These are phyloP conservation scores for Eutolmus rufibarbis DNA, from an alignment of 2,888 invertebrate genomes.

Conservation along the genomic window DNA sequence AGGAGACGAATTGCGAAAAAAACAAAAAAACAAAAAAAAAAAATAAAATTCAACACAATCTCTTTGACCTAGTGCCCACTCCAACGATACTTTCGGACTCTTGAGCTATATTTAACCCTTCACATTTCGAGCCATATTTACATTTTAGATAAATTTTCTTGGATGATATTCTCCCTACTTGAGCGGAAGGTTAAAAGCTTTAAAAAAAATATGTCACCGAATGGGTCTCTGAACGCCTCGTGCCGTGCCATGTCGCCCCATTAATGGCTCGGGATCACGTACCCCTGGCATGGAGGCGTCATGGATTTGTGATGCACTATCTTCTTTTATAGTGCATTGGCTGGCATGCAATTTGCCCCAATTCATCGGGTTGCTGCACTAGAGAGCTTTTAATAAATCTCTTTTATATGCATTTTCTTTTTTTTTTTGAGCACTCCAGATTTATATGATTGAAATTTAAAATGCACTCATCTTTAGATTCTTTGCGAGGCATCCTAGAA, in stretches of 20 bases:
- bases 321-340: neutral
- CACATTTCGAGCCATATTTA: slow-evolving; percentile 18
- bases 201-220: neutral
- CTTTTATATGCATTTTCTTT: neutral
- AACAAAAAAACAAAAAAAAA: too few relatives aligned
- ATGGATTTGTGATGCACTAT: neutral
- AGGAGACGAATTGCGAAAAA: neutral
- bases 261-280: neutral
- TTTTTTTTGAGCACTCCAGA: neutral
- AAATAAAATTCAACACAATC: neutral
- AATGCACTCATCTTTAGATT: neutral
- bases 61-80: slow-evolving; percentile 27
- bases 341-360: neutral
- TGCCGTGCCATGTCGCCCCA: neutral
- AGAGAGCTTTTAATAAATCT: neutral
- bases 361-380: neutral
- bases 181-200: neutral
- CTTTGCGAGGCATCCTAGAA: neutral
- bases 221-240: neutral
- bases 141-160: slow-evolving; percentile 3
- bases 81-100: neutral
- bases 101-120: slow-evolving; percentile 25
- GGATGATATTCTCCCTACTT: neutral
- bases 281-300: neutral
- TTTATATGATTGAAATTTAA: neutral